Conservation (phyloP, 2,113 vertebrate genomes). For the Geococcyx californianus region DNA sequence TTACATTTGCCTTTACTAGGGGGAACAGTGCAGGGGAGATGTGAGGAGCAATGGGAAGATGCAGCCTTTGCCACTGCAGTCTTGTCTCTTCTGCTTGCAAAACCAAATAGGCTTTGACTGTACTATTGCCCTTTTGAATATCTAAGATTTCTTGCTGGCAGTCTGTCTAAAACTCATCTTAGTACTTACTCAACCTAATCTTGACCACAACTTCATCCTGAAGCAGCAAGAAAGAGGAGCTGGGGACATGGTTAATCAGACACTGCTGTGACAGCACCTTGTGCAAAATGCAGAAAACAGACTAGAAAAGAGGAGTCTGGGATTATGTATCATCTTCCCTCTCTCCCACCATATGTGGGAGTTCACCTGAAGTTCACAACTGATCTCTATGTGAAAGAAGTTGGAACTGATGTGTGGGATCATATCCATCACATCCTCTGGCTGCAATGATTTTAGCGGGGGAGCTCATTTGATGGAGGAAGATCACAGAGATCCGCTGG, state of each 20-base stretch:
- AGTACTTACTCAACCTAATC: not conserved
- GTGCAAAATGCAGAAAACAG: not conserved
- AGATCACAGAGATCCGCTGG: conserved; percentile 45
- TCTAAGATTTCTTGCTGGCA: not conserved
- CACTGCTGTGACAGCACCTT: fast-evolving
- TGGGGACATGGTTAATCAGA: not conserved
- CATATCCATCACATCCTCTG: not conserved
- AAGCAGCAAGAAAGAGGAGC: not conserved
- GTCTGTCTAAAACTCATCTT: not conserved
- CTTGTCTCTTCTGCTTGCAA: not conserved
- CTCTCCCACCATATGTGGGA: not conserved
- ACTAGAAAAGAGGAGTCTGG: not conserved
- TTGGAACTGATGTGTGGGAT: conserved; percentile 31
- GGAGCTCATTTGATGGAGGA: conserved; percentile 47
- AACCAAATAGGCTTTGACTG: not conserved
- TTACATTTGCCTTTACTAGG: not conserved
- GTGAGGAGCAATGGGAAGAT: not conserved
- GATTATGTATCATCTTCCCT: not conserved
- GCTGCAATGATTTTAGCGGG: conserved; percentile 16
- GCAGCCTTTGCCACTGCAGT: not conserved
- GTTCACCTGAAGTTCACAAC: conserved; percentile 32
- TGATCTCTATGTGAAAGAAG: not conserved
- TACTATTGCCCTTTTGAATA: not conserved
- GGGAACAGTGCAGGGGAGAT: not conserved
- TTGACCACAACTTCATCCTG: not conserved